Base-by-base conservation (phyloP, 2,113 vertebrate species). In the Osmerus eperlanus region DNA sequence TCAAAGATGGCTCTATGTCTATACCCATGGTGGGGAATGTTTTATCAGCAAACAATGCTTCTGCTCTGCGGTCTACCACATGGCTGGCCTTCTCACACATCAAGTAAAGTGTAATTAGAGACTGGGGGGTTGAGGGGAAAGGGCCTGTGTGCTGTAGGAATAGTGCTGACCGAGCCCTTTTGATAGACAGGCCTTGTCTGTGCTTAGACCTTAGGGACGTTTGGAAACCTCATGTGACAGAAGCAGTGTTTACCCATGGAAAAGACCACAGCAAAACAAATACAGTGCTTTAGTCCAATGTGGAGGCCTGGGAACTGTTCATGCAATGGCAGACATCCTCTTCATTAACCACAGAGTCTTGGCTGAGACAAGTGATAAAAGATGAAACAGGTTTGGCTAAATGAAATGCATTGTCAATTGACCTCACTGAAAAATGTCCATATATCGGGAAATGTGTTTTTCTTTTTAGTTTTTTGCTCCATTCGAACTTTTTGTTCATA, bases 11-110 rank as follows among this genome's bases (percentile, higher is more conserved):
- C 77, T 79, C 82, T 71, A 76, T 54, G 32, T 75, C 71, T 55
- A 32, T 74, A 41, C 79, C 83, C 63, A 18, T 79, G 65, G 82
- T 77, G 85, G 78, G 82, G 83, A 86, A 82, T 87, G 83, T 86
- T 89, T 86, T 83, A 88, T 84, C 83, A 83, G 81, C 84, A 86
- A 86, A 88, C 84, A 89, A 84, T 81, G 84, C 86, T 85, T 86
- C 78, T 81, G 80, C 79, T 75, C 83, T 86, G 84, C 79, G 85
- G 87, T 88, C 77, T 78, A 87, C 81, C 86, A 76, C 85, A 87
- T 82, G 41, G 84, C 84, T 84, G 82, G 66, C 83, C 83, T 84
- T 77, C 88, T 87, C 82, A 83, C 86, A 86, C 85, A 85, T 87
- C 81, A 85, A 87, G 83, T 83, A 78, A 81, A 89, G 85, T 78